Evolutionary conservation across 2,113 vertebrate genomes (phyloP).

Genomic region (Alces alces): DNA sequence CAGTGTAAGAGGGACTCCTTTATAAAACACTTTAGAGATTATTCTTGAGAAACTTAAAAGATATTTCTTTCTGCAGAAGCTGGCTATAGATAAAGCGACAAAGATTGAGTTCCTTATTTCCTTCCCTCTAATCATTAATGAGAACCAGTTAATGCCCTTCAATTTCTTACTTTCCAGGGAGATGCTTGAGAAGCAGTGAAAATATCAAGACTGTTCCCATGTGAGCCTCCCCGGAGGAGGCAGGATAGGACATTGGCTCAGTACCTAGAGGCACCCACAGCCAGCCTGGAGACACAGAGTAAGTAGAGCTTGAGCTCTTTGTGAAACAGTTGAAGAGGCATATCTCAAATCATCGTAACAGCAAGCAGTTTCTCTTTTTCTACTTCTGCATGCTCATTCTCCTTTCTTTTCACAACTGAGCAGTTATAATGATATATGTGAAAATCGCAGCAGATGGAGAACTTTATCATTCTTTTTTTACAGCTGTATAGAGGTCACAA

Average conservation of each 20-base stretch:
- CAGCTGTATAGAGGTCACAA: background rate
- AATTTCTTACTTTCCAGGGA: background rate
- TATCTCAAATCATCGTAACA: background rate
- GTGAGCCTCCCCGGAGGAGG: background rate
- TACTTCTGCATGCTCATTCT: background rate
- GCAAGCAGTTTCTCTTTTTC: background rate
- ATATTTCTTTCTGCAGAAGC: background rate
- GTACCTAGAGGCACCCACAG: background rate
- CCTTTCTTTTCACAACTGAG: background rate
- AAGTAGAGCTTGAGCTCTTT: background rate
- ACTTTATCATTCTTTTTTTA: background rate
- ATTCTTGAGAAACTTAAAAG: background rate
- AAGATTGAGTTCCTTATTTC: background rate
- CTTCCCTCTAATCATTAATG: background rate
- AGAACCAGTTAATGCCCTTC: background rate
- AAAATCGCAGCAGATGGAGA: background rate
- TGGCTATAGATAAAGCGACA: background rate
- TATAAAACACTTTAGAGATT: background rate
- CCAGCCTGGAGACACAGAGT: too few relatives aligned
- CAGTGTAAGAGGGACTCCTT: background rate
- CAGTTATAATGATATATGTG: background rate
- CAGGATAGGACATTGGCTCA: background rate
- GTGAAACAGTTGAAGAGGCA: background rate
- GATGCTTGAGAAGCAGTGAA: background rate
- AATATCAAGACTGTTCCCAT: background rate